Conservation (phyloP, 2,888 invertebrate genomes). For the Atethmia centrago region DNA sequence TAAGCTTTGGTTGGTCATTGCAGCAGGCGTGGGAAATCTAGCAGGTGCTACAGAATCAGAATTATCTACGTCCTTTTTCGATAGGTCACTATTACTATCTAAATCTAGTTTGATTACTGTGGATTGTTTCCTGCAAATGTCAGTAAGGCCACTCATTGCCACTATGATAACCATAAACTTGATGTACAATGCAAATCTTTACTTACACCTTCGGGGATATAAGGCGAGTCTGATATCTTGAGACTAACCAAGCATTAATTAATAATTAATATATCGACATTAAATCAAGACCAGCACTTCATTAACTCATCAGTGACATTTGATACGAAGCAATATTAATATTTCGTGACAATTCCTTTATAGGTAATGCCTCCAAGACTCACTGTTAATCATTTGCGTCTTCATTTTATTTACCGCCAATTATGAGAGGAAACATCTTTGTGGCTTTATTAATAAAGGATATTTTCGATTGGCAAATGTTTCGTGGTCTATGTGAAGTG, state of each 20-base stretch:
- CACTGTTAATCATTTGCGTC: slow-evolving; percentile 63
- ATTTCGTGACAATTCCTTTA: slow-evolving; percentile 75
- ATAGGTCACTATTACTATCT: slow-evolving; percentile 34
- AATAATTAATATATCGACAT: slow-evolving; percentile 52
- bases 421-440: slow-evolving; percentile 16
- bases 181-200: background rate
- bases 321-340: slow-evolving; percentile 53
- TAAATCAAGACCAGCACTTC: slow-evolving; percentile 37
- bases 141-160: slow-evolving; percentile 17
- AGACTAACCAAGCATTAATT: slow-evolving; percentile 16
- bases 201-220: background rate
- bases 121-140: slow-evolving; percentile 33
- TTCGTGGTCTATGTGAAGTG: slow-evolving; percentile 28
- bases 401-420: slow-evolving; percentile 34
- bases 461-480: slow-evolving; percentile 26
- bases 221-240: slow-evolving; percentile 12
- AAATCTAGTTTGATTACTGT: slow-evolving; percentile 17
- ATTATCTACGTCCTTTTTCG: slow-evolving; percentile 37
- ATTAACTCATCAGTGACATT: slow-evolving; percentile 59
- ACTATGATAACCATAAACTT: background rate
- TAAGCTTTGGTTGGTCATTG: slow-evolving; percentile 17
- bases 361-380: slow-evolving; percentile 67
- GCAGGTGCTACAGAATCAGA: slow-evolving; percentile 31
- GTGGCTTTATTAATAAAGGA: slow-evolving; percentile 25
- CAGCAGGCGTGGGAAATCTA: slow-evolving; percentile 38